Evolutionary conservation across 2,888 invertebrate genomes (phyloP).

Genomic region (Heliconius hortense): DNA sequence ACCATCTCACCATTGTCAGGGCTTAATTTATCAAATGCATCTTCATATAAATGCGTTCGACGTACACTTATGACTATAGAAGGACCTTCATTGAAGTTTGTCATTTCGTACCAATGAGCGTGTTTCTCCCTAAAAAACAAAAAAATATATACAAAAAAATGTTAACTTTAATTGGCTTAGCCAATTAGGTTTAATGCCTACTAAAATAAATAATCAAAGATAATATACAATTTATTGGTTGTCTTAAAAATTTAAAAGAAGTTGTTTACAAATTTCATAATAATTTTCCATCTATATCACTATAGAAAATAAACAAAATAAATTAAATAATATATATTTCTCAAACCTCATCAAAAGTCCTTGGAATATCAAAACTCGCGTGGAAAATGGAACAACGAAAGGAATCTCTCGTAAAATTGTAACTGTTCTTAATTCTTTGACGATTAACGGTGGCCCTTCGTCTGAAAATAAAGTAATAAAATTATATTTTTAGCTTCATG

Average conservation of each 20-base stretch:
- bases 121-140: constrained; percentile 81
- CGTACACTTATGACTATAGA: constrained; percentile 89
- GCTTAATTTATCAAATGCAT: constrained; percentile 96
- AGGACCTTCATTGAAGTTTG: constrained; percentile 89
- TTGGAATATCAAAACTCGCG: constrained; percentile 92
- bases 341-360: constrained; percentile 81
- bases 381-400: constrained; percentile 95
- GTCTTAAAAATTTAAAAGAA: neutral
- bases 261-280: neutral
- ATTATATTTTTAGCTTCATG: no score
- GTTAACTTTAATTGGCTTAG: no score
- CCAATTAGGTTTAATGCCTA: no score
- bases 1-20: constrained; percentile 89
- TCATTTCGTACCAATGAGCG: constrained; percentile 88
- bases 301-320: neutral
- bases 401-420: constrained; percentile 96
- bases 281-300: no score
- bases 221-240: neutral
- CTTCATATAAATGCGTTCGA: constrained; percentile 97
- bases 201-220: no score
- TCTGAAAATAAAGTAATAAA: constrained; percentile 72
- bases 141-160: neutral
- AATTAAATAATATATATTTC: neutral
- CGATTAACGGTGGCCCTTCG: constrained; percentile 92
- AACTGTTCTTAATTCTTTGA: constrained; percentile 92